phyloP scores from a whole-genome alignment of 2,797 vertebrate genomes.

The Oreortyx pictus region DNA sequence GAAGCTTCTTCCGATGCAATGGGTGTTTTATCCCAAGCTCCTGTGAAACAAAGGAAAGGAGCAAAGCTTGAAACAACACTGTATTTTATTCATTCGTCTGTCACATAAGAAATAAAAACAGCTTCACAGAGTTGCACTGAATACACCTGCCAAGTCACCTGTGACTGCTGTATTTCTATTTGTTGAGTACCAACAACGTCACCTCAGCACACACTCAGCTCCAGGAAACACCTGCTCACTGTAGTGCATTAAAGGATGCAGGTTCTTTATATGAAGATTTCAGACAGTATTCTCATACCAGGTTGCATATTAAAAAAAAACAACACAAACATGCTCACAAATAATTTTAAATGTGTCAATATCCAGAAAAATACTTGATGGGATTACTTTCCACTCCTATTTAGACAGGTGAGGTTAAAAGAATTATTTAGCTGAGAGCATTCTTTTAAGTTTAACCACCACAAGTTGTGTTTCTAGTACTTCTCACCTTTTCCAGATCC shows the following conservation, averaged over 20 bases:
- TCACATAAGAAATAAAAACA: neutral
- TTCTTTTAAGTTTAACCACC: neutral
- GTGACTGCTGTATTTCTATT: neutral
- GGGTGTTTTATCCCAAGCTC: slow-evolving; percentile 96
- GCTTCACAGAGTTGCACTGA: neutral
- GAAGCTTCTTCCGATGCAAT: slow-evolving; percentile 95
- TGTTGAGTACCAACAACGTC: neutral
- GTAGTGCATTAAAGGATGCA: neutral
- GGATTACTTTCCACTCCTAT: neutral
- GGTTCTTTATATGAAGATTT: neutral
- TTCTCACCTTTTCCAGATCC: slow-evolving; percentile 93
- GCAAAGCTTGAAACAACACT: neutral
- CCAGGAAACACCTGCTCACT: neutral
- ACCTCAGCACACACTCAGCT: neutral
- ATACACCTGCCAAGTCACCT: neutral
- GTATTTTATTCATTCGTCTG: neutral
- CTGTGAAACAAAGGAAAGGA: slow-evolving; percentile 74
- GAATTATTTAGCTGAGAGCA: neutral
- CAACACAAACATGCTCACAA: neutral
- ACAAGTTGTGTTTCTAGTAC: neutral
- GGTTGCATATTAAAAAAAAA: neutral
- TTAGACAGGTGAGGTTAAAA: neutral
- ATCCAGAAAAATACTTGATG: neutral
- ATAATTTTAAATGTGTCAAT: neutral
- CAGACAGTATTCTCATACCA: neutral